A percentile compares a stretch with the other conserved stretches of the same genome.
Conservation (phyloP, 2,888 invertebrate genomes). For the Diaperis boleti region DNA sequence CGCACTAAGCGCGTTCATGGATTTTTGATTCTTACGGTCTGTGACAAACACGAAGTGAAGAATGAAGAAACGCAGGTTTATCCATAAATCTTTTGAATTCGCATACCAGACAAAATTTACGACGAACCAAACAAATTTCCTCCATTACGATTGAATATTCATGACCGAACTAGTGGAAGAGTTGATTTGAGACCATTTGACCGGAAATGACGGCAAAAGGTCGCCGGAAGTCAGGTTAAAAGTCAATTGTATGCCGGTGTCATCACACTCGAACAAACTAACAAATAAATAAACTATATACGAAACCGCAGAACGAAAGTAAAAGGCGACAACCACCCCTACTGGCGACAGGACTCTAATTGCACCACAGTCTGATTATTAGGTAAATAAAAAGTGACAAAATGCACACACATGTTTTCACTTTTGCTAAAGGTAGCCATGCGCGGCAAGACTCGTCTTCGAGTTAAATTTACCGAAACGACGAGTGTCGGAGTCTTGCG, state of each 20-base stretch:
- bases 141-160: constrained; percentile 47
- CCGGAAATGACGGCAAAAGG: constrained; percentile 63
- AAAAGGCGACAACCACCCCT: constrained; percentile 6
- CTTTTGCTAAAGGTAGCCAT: constrained; percentile 53
- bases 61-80: constrained; percentile 13
- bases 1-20: constrained; percentile 45
- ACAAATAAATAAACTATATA: constrained; percentile 10
- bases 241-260: constrained; percentile 61
- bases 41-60: constrained; percentile 37
- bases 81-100: neutral
- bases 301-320: constrained; percentile 21
- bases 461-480: constrained; percentile 56
- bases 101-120: constrained; percentile 9
- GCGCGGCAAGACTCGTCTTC: constrained; percentile 47
- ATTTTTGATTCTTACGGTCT: constrained; percentile 40
- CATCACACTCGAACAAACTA: constrained; percentile 50
- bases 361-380: constrained; percentile 29
- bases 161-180: constrained; percentile 50
- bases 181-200: constrained; percentile 54
- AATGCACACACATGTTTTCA: constrained; percentile 54
- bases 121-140: constrained; percentile 13
- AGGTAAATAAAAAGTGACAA: constrained; percentile 57
- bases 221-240: constrained; percentile 61
- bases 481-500: constrained; percentile 46
- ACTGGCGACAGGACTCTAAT: constrained; percentile 4